Evolutionary conservation across 2,113 vertebrate species (phyloP).

Genomic region (Calcarius ornatus): DNA sequence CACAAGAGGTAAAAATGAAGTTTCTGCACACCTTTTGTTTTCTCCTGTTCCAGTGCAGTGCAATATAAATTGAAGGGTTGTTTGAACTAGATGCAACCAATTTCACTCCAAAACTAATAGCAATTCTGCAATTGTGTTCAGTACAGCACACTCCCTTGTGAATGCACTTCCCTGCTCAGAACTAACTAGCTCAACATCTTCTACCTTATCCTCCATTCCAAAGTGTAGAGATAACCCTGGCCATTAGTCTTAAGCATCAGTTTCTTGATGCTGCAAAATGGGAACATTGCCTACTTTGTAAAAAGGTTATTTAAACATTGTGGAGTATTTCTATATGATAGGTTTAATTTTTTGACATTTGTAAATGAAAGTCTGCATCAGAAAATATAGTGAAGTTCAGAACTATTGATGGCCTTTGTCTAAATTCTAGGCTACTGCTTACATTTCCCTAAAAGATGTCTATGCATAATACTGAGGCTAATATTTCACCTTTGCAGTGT

Average conservation of each 20-base stretch:
- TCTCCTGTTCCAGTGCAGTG: neutral
- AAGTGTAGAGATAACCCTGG: neutral
- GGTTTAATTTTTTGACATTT: neutral
- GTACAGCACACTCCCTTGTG: neutral
- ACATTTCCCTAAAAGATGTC: neutral
- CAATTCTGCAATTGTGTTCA: neutral
- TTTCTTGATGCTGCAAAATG: neutral
- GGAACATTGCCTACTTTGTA: neutral
- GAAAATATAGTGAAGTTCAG: neutral
- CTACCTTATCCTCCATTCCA: neutral
- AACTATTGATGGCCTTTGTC: neutral
- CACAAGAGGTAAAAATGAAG: neutral
- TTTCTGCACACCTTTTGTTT: neutral
- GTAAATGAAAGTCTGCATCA: neutral
- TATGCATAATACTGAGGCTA: neutral
- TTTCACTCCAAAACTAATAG: neutral
- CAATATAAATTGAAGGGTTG: neutral
- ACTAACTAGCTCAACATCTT: neutral
- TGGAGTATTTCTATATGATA: neutral
- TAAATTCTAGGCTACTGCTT: neutral
- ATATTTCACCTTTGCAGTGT: neutral
- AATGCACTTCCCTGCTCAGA: neutral
- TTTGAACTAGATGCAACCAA: neutral
- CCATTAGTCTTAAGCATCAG: neutral
- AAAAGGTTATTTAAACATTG: neutral